Conservation (phyloP, 2,797 vertebrate species). For the Protosalanx chinensis region DNA sequence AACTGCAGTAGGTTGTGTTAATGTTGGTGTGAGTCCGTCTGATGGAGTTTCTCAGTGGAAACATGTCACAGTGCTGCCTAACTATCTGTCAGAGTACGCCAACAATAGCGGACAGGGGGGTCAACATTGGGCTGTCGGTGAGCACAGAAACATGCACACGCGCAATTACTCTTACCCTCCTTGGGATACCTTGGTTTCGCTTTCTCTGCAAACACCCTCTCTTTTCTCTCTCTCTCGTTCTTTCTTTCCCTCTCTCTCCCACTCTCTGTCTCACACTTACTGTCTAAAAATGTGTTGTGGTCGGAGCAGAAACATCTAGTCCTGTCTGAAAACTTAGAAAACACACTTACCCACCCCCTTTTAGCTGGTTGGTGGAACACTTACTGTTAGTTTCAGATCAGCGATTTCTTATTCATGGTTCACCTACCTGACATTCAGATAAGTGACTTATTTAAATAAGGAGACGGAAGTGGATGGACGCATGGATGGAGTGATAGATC, state of each 20-base stretch:
- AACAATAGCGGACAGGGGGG: not conserved
- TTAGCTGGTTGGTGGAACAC: no score
- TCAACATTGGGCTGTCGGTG: not conserved
- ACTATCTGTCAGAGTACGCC: constrained; percentile 1
- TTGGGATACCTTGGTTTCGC: no score
- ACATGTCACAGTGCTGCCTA: not conserved
- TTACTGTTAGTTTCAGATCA: not conserved
- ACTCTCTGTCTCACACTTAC: constrained; percentile 1
- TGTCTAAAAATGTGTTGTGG: not conserved
- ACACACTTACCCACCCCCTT: no score
- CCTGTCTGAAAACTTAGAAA: not conserved
- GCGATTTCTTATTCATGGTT: not conserved
- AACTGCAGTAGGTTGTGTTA: not conserved
- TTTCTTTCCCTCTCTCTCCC: not conserved
- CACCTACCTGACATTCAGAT: not conserved
- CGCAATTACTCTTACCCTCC: no score
- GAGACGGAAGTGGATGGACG: not conserved
- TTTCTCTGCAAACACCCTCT: not conserved
- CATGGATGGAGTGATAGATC: constrained; percentile 1
- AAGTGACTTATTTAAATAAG: not conserved
- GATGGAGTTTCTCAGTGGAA: not conserved
- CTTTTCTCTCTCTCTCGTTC: not conserved
- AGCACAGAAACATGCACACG: not conserved
- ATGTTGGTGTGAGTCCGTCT: not conserved
- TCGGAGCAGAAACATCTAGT: not conserved